Evolutionary conservation across 2,888 invertebrate species (phyloP), one percentile per base, ranked within the genome.

Genomic region (Fragum fragum): DNA sequence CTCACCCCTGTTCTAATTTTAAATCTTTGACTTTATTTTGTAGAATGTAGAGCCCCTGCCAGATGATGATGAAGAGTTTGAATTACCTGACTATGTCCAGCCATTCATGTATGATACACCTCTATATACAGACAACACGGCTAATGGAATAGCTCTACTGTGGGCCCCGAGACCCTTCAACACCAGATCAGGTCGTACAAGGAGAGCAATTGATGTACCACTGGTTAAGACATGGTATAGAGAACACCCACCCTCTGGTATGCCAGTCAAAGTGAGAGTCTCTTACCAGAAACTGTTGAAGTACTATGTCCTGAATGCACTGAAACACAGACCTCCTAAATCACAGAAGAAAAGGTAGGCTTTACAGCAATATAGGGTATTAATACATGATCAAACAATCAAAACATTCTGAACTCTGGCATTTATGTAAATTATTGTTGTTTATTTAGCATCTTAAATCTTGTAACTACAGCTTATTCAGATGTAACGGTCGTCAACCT

Each of bases 151-250:
- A 91, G 97, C 99, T 0, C 95, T 99, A 75, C 94, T 99, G 73
- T 99, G 99, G 99, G 99, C 99, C 1, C 99, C 99, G 0, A 96
- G 99, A 79, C 99, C 99, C 9, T 99, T 99, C 94, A 99, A 99
- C 94, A 96, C 99, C 95, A 96, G 99, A 92, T 99, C 99, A 80
- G 98, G 98, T 53, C 97, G 99, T 74, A 97, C 90, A 97, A 96
- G 99, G 66, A 96, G 99, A 88, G 99, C 99, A 0, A 97, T 99
- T 79, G 99, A 99, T 94, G 97, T 99, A 68, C 99, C 99, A 0
- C 95, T 99, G 47, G 99, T 99, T 0, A 99, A 99, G 95, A 96
- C 97, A 0, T 99, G 99, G 99, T 94, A 94, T 85, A 88, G 95
- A 76, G 95, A 95, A 84, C 95, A 95, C 89, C 95, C 95, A 84